Evolutionary conservation across 2,797 vertebrate species (phyloP), one percentile per base, ranked within the genome.

Genomic region (Podargus strigoides): DNA sequence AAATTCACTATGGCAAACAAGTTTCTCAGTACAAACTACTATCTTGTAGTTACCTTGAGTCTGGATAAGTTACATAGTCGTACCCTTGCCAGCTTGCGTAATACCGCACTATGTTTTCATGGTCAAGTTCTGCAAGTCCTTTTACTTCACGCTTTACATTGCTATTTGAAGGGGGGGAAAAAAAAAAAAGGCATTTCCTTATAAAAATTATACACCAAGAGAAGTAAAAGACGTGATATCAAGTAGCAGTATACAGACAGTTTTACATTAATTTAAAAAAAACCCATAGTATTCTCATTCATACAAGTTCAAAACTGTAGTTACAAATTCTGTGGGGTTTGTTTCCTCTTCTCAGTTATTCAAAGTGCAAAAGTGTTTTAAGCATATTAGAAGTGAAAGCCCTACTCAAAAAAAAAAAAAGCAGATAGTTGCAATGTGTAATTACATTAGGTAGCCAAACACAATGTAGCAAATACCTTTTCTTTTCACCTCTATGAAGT

Each of bases 81-180:
- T 2, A 0, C 13, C 97, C 98, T 24, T 1, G 10, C 98, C 98
- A 98, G 55, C 97, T 97, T 15, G 0, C 1, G 4, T 55, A 55
- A 83, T 98, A 98, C 4, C 68, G 92, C 76, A 98, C 93, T 59
- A 98, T 97, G 70, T 98, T 96, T 39, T 46, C 39, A 5, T 98
- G 98, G 1, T 32, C 3, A 30, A 98, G 95, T 0, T 0, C 1
- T 42, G 97, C 97, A 74, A 98, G 90, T 9, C 23, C 92, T 76
- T 27, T 3, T 55, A 97, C 97, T 96, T 98, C 98, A 62, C 95
- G 96, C 10, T 22, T 17, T 11, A 50, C 94, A 3, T 95, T 97
- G 20, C 97, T 98, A 10, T 32, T 88, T 44, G 66, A 69, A 67
- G 18, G 7, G 20, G 64, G 34, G n/a, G 5, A 37, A 3, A 9